Conservation (phyloP, 2,888 invertebrate genomes). For the Caenorhabditis sp. region DNA sequence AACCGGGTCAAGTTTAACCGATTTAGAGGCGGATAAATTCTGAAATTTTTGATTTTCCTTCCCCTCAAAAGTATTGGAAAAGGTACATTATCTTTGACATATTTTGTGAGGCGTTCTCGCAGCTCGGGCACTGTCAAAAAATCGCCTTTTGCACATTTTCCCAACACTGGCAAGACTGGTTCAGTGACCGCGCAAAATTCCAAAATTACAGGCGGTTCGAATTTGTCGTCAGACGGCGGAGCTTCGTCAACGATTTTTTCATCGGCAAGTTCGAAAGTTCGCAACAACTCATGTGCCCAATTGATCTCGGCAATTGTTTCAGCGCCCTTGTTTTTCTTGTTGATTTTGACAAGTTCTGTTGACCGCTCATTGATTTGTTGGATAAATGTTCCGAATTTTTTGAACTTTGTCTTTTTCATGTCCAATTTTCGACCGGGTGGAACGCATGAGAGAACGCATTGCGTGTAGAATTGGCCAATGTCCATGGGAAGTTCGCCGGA, state of each 20-base stretch:
- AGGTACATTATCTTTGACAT: constrained; percentile 53
- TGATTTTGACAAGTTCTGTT: constrained; percentile 51
- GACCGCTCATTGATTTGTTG: constrained; percentile 41
- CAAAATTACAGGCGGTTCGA: constrained; percentile 32
- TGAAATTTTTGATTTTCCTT: constrained; percentile 19
- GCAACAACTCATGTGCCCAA: constrained; percentile 47
- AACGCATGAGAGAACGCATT: constrained; percentile 47
- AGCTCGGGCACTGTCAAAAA: constrained; percentile 45
- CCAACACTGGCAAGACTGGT: constrained; percentile 47
- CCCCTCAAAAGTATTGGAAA: too few relatives aligned
- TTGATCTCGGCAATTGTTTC: constrained; percentile 60
- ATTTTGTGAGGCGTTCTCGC: constrained; percentile 40
- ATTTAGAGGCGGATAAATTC: constrained; percentile 43
- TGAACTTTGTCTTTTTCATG: constrained; percentile 67
- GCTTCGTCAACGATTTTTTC: constrained; percentile 52
- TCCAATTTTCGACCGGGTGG: constrained; percentile 59
- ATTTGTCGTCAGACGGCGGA: constrained; percentile 14
- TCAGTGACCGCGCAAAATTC: constrained; percentile 53
- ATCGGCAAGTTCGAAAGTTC: constrained; percentile 46
- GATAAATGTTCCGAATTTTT: constrained; percentile 65
- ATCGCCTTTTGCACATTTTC: constrained; percentile 48
- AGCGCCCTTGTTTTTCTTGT: constrained; percentile 61
- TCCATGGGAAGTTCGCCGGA: constrained; percentile 57
- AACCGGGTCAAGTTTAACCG: constrained; percentile 46
- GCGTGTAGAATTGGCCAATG: constrained; percentile 60